A percentile compares a stretch with the other conserved stretches of the same genome.
Evolutionary conservation across 2,888 invertebrate species (phyloP).

Genomic region (Lepas anatifera): DNA sequence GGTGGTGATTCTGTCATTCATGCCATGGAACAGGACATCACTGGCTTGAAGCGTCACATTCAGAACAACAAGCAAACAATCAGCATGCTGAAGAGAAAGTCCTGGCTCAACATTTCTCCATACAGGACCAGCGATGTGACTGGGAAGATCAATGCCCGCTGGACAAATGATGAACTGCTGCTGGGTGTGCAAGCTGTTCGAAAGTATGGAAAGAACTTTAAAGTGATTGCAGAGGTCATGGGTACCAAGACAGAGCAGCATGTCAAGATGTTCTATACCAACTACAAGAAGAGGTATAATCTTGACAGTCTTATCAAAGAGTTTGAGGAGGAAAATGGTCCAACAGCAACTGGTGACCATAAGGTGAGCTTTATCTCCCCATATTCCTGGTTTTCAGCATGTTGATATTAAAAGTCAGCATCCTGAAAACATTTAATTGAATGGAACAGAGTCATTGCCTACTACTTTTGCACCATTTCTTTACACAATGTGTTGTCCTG

Average conservation of each 20-base stretch:
- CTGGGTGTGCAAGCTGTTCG: slow-evolving; percentile 69
- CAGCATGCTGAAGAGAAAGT: slow-evolving; percentile 72
- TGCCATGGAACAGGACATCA: slow-evolving; percentile 85
- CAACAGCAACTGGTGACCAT: not conserved
- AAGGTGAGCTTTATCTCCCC: too few species aligned
- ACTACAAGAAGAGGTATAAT: slow-evolving; percentile 77
- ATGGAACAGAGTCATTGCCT: too few species aligned
- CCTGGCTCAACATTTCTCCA: slow-evolving; percentile 33
- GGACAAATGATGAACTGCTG: slow-evolving; percentile 85
- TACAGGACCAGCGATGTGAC: slow-evolving; percentile 32
- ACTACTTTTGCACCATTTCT: too few species aligned
- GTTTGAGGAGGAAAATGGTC: slow-evolving; percentile 53
- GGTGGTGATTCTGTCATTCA: slow-evolving; percentile 48
- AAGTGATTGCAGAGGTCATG: slow-evolving; percentile 86
- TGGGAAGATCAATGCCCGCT: slow-evolving; percentile 66
- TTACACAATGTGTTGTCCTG: too few species aligned
- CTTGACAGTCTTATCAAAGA: slow-evolving; percentile 75
- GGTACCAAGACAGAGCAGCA: slow-evolving; percentile 92
- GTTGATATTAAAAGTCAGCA: too few species aligned
- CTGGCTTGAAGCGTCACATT: slow-evolving; percentile 90
- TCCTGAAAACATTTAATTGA: too few species aligned
- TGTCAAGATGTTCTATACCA: slow-evolving; percentile 79
- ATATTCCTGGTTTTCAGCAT: too few species aligned
- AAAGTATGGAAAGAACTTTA: slow-evolving; percentile 62
- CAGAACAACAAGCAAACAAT: slow-evolving; percentile 89